phyloP scores from a whole-genome alignment of 1,140 invertebrate species.

The Drosophila elegans region DNA sequence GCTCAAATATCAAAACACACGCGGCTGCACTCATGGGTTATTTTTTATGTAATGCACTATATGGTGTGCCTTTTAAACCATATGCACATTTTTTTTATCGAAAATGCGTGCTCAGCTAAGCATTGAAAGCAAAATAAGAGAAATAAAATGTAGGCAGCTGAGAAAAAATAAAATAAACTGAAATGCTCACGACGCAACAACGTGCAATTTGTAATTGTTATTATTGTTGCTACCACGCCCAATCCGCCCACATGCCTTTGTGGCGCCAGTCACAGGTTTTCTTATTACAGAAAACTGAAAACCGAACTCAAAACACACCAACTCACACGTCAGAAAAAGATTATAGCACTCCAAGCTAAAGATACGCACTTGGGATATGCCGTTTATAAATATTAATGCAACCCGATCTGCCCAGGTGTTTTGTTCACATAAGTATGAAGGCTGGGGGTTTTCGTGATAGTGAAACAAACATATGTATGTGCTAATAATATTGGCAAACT shows the following conservation, averaged over 20 bases:
- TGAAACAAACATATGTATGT: neutral
- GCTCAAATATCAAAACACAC: conserved; percentile 44
- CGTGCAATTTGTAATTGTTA: conserved; percentile 51
- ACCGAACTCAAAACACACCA: conserved; percentile 20
- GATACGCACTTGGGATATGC: conserved; percentile 31
- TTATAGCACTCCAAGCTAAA: conserved; percentile 13
- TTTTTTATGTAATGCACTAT: conserved; percentile 45
- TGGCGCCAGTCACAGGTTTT: conserved; percentile 41
- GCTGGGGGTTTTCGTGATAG: neutral
- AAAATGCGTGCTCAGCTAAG: conserved; percentile 60
- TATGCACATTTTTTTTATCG: conserved; percentile 40
- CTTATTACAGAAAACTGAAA: conserved; percentile 23
- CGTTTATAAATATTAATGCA: conserved; percentile 24
- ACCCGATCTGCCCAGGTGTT: conserved; percentile 35
- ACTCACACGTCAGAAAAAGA: conserved; percentile 33
- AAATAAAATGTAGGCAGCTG: conserved; percentile 14
- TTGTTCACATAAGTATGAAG: conserved; percentile 1
- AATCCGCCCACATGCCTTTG: conserved; percentile 28
- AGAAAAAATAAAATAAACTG: conserved; percentile 27
- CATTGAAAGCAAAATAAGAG: conserved; percentile 26
- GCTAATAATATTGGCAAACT: neutral
- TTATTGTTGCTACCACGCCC: conserved; percentile 30
- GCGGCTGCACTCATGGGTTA: conserved; percentile 35
- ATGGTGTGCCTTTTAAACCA: conserved; percentile 21
- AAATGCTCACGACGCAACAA: conserved; percentile 42